These are phyloP conservation scores for Frankliniella fusca DNA, from an alignment of 2,888 invertebrate genomes.

Conservation along the genomic window DNA sequence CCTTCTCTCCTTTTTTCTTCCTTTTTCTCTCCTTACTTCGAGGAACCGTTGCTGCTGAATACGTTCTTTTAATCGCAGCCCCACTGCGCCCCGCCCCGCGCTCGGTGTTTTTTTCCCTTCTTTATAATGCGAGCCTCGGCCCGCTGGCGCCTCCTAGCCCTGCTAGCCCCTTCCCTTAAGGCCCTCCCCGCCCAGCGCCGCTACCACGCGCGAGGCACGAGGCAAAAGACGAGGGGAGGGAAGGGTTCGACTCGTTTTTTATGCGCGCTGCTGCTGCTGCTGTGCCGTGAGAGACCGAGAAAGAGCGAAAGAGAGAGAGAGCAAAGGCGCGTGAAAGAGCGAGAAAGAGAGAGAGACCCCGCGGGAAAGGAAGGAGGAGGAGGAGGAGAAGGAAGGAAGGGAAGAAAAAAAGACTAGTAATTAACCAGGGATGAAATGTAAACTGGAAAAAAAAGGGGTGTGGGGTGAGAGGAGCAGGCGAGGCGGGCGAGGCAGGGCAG, in stretches of 20 bases:
- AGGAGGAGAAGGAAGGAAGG: neutral
- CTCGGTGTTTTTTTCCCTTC: neutral
- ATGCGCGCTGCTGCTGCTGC: conserved; percentile 17
- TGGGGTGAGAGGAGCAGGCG: conserved; percentile 12
- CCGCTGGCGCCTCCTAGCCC: neutral
- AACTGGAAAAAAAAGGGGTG: conserved; percentile 29
- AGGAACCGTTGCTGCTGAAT: conserved; percentile 12
- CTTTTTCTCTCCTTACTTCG: no score
- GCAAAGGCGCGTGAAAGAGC: neutral
- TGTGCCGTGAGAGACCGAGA: neutral
- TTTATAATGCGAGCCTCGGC: conserved; percentile 7
- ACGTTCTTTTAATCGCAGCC: conserved; percentile 24
- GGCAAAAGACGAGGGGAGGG: neutral
- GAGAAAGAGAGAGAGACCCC: neutral
- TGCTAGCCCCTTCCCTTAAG: neutral
- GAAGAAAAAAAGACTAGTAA: conserved; percentile 33
- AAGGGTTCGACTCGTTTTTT: conserved; percentile 30
- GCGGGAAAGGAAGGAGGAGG: neutral
- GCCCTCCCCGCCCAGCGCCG: neutral
- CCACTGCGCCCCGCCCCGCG: neutral
- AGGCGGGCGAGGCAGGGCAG: neutral
- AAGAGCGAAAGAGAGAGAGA: neutral
- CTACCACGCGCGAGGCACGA: neutral
- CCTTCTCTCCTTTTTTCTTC: no score
- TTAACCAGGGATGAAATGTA: conserved; percentile 35